Base-by-base conservation (phyloP, 2,888 invertebrate species). In the Hyposoter didymator region DNA sequence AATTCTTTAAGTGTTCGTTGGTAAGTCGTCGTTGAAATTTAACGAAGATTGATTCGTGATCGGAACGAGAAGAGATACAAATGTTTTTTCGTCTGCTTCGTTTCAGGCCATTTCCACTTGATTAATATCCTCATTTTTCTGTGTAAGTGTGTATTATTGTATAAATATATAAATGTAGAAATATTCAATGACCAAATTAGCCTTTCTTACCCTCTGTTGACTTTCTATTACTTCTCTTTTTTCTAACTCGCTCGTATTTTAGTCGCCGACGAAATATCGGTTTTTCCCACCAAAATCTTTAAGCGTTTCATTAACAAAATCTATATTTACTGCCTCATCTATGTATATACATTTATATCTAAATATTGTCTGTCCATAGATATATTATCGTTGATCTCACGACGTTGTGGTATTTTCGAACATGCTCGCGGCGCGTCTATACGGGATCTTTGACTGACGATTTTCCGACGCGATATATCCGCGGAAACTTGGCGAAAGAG, bases 401-500 rank as follows among this genome's bases (percentile, higher is more conserved):
- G 59, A 22, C 35, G 64, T n/a, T 66, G 79, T 76, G 79, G 73
- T 80, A 76, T 83, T 73, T 76, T 74, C 49, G 67, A 80, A 73
- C 79, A 55, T 79, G 59, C 76, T 49, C 80, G 49, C 82, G 74
- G 62, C 66, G 43, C 82, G 79, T 45, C 82, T 85, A 85, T 85
- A 80, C 76, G 85, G 49, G 72, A 85, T 79, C 80, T 85, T 80
- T 83, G 83, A 85, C 85, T 85, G 85, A 80, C 79, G 72, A 80
- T 83, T 80, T 85, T 82, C 78, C 81, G 75, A 81, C 75, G 52
- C 69, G 82, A 78, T 82, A 74, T 64, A 70, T 76, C 52, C 70
- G 64, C 64, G 55, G 43, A 70, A 64, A 73, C 49, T 49, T 72
- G 52, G 55, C 43, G 76, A 73, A 43, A 73, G 66, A 39, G 73